These are phyloP conservation scores for Drosophila oshimai DNA, from an alignment of 1,140 invertebrate species.

Conservation along the genomic window DNA sequence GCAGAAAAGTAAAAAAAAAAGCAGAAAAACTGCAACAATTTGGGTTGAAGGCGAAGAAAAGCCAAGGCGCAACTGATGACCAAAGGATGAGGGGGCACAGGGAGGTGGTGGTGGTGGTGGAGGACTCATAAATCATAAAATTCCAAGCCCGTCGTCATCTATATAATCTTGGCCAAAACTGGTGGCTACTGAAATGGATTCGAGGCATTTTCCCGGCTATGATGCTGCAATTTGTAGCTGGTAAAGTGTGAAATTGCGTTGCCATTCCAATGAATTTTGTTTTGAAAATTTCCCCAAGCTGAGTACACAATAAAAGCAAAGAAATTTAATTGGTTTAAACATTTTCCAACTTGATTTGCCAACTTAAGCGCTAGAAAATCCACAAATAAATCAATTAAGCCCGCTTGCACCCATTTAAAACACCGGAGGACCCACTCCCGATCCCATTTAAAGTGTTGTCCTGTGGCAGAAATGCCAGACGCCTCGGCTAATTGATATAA, in stretches of 20 bases:
- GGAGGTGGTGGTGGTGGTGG: no score
- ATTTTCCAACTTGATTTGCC: slow-evolving; percentile 1
- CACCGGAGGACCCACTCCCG: not conserved
- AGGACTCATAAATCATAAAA: slow-evolving; percentile 76
- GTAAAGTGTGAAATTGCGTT: slow-evolving; percentile 80
- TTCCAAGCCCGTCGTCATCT: slow-evolving; percentile 73
- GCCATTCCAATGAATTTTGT: not conserved
- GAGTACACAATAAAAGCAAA: not conserved
- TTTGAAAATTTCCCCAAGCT: not conserved
- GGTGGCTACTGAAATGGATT: slow-evolving; percentile 31
- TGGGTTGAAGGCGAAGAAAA: slow-evolving; percentile 34
- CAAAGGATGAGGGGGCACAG: not conserved
- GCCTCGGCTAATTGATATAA: slow-evolving; percentile 70
- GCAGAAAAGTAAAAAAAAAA: slow-evolving; percentile 1
- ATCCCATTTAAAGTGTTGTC: slow-evolving; percentile 39
- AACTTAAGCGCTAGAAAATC: slow-evolving; percentile 28
- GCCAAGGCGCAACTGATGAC: slow-evolving; percentile 7
- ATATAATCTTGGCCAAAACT: slow-evolving; percentile 68
- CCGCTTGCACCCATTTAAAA: slow-evolving; percentile 11
- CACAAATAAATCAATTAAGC: slow-evolving; percentile 63
- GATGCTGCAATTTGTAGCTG: slow-evolving; percentile 79
- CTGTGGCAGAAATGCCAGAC: slow-evolving; percentile 53
- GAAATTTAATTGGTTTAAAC: not conserved
- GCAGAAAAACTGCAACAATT: slow-evolving; percentile 71
- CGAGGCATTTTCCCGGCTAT: slow-evolving; percentile 47